phyloP scores from a whole-genome alignment of 2,113 vertebrate species.

The Etheostoma cragini region DNA sequence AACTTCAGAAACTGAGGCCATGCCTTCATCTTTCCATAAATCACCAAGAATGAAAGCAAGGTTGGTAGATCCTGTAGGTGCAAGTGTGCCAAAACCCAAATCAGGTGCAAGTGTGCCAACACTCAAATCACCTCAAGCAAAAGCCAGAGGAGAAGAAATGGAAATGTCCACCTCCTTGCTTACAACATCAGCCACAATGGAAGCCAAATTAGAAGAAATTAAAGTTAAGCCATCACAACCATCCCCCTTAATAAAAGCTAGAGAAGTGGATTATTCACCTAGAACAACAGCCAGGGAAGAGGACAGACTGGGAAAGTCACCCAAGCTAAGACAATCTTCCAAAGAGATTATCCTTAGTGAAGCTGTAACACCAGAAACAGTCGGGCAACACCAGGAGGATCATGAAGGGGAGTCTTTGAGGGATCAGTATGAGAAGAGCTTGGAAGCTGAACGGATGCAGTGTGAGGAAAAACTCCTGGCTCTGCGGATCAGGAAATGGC shows the following conservation, averaged over 20 bases:
- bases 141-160: constrained; percentile 25
- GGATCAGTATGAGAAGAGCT: constrained; percentile 74
- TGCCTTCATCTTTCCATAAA: constrained; percentile 21
- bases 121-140: constrained; percentile 29
- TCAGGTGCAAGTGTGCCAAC: constrained; percentile 4
- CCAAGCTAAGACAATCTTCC: constrained; percentile 48
- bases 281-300: constrained; percentile 28
- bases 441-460: constrained; percentile 75
- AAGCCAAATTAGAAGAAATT: constrained; percentile 11
- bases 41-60: constrained; percentile 35
- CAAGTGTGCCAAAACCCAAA: constrained; percentile 8
- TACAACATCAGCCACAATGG: constrained; percentile 15
- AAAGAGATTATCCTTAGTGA: constrained; percentile 69
- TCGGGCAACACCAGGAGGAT: constrained; percentile 49
- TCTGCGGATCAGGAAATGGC: constrained; percentile 77
- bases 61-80: not conserved
- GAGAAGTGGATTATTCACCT: constrained; percentile 9
- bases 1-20: constrained; percentile 21
- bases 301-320: constrained; percentile 37
- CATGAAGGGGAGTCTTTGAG: constrained; percentile 42
- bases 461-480: constrained; percentile 80
- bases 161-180: not conserved
- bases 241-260: constrained; percentile 22
- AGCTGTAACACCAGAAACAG: constrained; percentile 27
- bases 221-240: constrained; percentile 14